phyloP scores from a whole-genome alignment of 37 sponge, comb jelly and placozoan genomes.

The Hexactinellida sp. region DNA sequence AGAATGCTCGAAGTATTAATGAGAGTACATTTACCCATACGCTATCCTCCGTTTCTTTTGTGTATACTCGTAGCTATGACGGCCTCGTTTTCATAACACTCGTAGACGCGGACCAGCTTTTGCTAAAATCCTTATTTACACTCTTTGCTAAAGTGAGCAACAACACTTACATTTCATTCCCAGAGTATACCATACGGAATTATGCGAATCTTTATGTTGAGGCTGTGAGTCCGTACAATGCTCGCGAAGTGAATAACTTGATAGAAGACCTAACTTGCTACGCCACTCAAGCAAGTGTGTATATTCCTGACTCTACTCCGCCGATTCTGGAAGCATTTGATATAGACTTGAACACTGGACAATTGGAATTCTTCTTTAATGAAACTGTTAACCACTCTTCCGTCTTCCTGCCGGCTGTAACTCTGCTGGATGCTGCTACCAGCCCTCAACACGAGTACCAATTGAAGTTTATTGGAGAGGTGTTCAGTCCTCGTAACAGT shows the following conservation, averaged over 20 bases:
- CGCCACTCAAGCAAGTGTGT: conserved; percentile 36
- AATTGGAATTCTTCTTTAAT: conserved; percentile 39
- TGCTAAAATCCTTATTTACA: conserved; percentile 30
- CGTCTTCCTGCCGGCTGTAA: conserved; percentile 36
- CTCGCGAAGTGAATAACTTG: conserved; percentile 26
- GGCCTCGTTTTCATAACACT: conserved; percentile 28
- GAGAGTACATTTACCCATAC: neutral
- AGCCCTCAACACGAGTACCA: conserved; percentile 22
- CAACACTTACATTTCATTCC: conserved; percentile 35
- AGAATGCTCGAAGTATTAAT: neutral
- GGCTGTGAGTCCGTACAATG: neutral
- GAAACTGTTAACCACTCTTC: conserved; percentile 67
- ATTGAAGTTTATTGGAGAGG: conserved; percentile 23
- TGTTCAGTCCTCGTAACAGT: conserved; percentile 34
- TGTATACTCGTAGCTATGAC: conserved; percentile 21
- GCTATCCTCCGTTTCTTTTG: conserved; percentile 20
- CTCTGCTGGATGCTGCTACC: conserved; percentile 30
- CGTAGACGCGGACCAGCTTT: conserved; percentile 37
- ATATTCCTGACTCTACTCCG: conserved; percentile 57
- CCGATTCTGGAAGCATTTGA: conserved; percentile 43
- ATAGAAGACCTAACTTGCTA: conserved; percentile 62
- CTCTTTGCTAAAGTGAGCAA: conserved; percentile 37
- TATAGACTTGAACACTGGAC: conserved; percentile 43
- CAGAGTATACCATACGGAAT: conserved; percentile 24
- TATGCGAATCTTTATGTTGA: conserved; percentile 26